A percentile compares a stretch with the other conserved stretches of the same genome.
Evolutionary conservation across 2,888 invertebrate species (phyloP).

Genomic region (Cartodere bifasciata): DNA sequence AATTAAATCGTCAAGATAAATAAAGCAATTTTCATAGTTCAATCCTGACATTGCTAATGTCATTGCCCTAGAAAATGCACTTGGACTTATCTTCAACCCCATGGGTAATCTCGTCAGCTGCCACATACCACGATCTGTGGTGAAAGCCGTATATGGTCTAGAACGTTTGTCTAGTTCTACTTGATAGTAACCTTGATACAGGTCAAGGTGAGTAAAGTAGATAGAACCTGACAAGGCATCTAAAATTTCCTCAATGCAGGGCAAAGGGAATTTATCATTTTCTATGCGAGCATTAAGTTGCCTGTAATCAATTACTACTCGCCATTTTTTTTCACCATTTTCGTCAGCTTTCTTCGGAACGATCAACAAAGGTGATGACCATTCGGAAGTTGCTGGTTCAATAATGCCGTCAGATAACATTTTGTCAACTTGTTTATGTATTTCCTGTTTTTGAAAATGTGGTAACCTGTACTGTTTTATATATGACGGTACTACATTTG

Average conservation of each 20-base stretch:
- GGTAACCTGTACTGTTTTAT: slow-evolving; percentile 17
- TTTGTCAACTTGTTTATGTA: slow-evolving; percentile 16
- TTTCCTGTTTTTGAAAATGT: slow-evolving; percentile 16
- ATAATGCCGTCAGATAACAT: slow-evolving; percentile 17
- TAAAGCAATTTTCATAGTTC: slow-evolving; percentile 17
- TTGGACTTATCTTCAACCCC: slow-evolving; percentile 19
- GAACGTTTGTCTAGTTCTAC: slow-evolving; percentile 15
- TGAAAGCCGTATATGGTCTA: slow-evolving; percentile 19
- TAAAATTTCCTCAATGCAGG: slow-evolving; percentile 19
- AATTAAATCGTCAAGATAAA: too few species aligned
- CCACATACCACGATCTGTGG: slow-evolving; percentile 18
- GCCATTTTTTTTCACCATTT: slow-evolving; percentile 5
- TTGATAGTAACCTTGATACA: slow-evolving; percentile 20
- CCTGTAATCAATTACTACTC: slow-evolving; percentile 13
- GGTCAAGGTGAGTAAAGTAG: slow-evolving; percentile 7
- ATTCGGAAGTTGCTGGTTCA: slow-evolving; percentile 15
- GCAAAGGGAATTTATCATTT: slow-evolving; percentile 16
- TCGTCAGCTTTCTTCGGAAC: slow-evolving; percentile 24
- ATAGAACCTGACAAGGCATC: slow-evolving; percentile 19
- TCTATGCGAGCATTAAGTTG: slow-evolving; percentile 12
- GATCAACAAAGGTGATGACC: slow-evolving; percentile 17
- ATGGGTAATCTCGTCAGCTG: slow-evolving; percentile 19
- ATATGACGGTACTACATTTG: slow-evolving; percentile 13
- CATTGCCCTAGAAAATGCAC: slow-evolving; percentile 18
- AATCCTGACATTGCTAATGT: slow-evolving; percentile 17